phyloP scores from a whole-genome alignment of 2,888 invertebrate genomes.

The Pemphredon lugubris region DNA sequence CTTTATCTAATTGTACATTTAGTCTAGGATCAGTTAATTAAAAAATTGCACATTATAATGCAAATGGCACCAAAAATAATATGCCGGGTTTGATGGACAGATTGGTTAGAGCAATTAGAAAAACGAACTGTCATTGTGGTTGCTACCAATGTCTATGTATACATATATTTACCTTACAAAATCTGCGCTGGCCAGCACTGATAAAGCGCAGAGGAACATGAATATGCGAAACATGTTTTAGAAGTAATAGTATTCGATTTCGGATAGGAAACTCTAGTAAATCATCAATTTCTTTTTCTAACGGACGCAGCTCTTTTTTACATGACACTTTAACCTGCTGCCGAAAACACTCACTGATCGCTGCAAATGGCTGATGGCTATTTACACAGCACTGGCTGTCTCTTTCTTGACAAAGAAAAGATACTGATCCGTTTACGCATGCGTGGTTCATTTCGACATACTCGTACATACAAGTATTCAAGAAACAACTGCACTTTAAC shows the following conservation, averaged over 20 bases:
- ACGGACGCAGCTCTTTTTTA: no score
- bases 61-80: no score
- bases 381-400: no score
- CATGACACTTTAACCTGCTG: no score
- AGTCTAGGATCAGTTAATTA: no score
- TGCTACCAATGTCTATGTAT: background rate
- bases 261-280: background rate
- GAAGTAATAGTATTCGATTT: background rate
- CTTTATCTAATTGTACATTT: background rate
- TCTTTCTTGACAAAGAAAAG: no score
- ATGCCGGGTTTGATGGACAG: background rate
- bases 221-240: conserved; percentile 38
- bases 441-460: background rate
- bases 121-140: conserved; percentile 1
- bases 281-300: background rate
- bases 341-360: no score
- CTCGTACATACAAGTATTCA: no score
- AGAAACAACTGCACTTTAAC: no score
- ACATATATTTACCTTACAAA: conserved; percentile 39
- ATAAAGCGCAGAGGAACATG: conserved; percentile 24
- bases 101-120: background rate
- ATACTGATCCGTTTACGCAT: no score
- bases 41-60: no score
- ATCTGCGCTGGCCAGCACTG: conserved; percentile 29
- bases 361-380: no score